Evolutionary conservation across 2,888 invertebrate species (phyloP).

Genomic region (Margaritifera margaritifera): DNA sequence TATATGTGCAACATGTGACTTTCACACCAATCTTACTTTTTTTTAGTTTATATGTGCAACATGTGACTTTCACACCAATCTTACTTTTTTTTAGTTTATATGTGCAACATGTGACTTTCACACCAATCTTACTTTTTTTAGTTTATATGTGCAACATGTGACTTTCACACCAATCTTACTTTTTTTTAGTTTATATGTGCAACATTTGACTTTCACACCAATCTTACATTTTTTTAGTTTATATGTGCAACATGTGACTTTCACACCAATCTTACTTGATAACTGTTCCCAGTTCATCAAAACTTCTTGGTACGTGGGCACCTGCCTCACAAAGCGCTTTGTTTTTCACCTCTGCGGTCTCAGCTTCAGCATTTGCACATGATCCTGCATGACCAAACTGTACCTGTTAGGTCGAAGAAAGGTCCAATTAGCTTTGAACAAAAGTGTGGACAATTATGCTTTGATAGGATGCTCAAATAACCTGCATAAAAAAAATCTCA

Average conservation of each 20-base stretch:
- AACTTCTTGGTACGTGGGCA: constrained; percentile 92
- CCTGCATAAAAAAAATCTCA: neutral
- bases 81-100: too few species aligned
- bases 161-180: constrained; percentile 68
- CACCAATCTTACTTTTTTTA: constrained; percentile 74
- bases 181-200: too few species aligned
- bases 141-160: too few species aligned
- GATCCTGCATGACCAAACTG: constrained; percentile 99
- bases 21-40: constrained; percentile 73
- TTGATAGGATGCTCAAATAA: too few species aligned
- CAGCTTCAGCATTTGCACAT: constrained; percentile 93
- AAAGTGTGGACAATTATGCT: neutral
- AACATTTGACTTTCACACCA: neutral
- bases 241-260: neutral
- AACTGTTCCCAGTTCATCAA: constrained; percentile 90
- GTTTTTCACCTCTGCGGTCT: constrained; percentile 96
- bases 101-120: neutral
- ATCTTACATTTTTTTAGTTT: too few species aligned
- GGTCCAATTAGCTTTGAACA: neutral
- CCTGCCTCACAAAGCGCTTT: constrained; percentile 86
- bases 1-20: neutral
- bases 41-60: too few species aligned
- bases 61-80: constrained; percentile 12
- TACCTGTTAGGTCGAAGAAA: constrained; percentile 76
- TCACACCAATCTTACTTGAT: constrained; percentile 76